These are phyloP conservation scores for Melanogrammus aeglefinus DNA, from an alignment of 2,797 vertebrate genomes.

Conservation along the genomic window DNA sequence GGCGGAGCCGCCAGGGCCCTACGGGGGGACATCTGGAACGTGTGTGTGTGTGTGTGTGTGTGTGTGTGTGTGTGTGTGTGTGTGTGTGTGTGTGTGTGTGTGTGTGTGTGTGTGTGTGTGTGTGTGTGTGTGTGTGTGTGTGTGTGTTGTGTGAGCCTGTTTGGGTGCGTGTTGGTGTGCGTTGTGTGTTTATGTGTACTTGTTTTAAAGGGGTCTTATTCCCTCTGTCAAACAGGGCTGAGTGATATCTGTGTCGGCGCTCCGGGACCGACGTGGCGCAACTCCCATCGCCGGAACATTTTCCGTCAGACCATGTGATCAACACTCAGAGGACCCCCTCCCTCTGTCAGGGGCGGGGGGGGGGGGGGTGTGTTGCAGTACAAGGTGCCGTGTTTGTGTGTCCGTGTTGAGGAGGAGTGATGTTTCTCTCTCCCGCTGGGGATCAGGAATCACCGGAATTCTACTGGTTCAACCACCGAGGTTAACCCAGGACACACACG, in stretches of 20 bases:
- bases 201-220: conserved; percentile 21
- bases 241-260: conserved; percentile 37
- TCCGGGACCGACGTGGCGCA: conserved; percentile 9
- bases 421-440: conserved; percentile 39
- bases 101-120: background rate
- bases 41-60: background rate
- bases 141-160: no score
- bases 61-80: no score
- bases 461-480: conserved; percentile 38
- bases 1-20: conserved; percentile 19
- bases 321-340: conserved; percentile 15
- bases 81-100: no score
- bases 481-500: conserved; percentile 30
- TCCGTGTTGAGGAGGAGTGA: conserved; percentile 35
- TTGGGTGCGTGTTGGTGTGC: background rate
- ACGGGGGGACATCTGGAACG: conserved; percentile 42
- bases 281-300: conserved; percentile 22
- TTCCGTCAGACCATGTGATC: conserved; percentile 23
- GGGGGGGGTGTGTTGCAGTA: background rate
- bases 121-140: background rate
- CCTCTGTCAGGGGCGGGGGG: no score
- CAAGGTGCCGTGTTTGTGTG: conserved; percentile 28
- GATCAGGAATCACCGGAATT: conserved; percentile 40
- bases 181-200: background rate
- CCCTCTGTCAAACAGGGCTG: conserved; percentile 54